Evolutionary conservation across 2,888 invertebrate species (phyloP).

Genomic region (Zygaena filipendulae): DNA sequence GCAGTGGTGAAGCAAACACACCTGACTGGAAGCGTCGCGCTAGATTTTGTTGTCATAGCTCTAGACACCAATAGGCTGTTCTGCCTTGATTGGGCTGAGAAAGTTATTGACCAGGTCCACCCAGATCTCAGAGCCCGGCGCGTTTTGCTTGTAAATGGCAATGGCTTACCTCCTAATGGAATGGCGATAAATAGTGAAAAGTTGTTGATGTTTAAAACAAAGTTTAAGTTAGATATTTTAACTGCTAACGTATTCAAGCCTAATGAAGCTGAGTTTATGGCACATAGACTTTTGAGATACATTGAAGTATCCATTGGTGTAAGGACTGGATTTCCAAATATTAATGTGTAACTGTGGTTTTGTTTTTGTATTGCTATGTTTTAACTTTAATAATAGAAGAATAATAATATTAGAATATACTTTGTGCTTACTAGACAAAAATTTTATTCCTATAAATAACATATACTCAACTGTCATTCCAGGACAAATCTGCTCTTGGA

Average conservation of each 20-base stretch:
- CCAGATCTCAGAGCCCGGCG: slow-evolving; percentile 47
- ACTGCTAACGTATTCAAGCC: slow-evolving; percentile 39
- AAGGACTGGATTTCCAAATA: slow-evolving; percentile 52
- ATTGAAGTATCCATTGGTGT: slow-evolving; percentile 49
- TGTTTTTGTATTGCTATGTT: too few relatives aligned
- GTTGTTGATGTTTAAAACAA: slow-evolving; percentile 36
- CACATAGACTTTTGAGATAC: slow-evolving; percentile 41
- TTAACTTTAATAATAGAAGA: too few relatives aligned
- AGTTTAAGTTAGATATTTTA: slow-evolving; percentile 42
- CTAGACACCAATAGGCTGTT: slow-evolving; percentile 46
- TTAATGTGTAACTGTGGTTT: slow-evolving; percentile 39
- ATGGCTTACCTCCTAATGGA: slow-evolving; percentile 39
- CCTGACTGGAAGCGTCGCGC: slow-evolving; percentile 40
- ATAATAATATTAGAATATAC: too few relatives aligned
- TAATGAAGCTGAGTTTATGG: slow-evolving; percentile 35
- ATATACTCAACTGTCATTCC: too few relatives aligned
- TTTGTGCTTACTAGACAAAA: too few relatives aligned
- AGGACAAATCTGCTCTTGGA: too few relatives aligned
- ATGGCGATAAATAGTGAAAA: slow-evolving; percentile 49
- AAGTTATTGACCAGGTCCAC: slow-evolving; percentile 40
- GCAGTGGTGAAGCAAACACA: slow-evolving; percentile 36
- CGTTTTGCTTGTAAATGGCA: slow-evolving; percentile 47
- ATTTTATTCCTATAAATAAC: too few relatives aligned
- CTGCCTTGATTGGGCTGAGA: slow-evolving; percentile 50
- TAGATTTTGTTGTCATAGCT: slow-evolving; percentile 50